These are phyloP conservation scores for Xiphophorus couchianus DNA, from an alignment of 2,113 vertebrate species.

Conservation along the genomic window DNA sequence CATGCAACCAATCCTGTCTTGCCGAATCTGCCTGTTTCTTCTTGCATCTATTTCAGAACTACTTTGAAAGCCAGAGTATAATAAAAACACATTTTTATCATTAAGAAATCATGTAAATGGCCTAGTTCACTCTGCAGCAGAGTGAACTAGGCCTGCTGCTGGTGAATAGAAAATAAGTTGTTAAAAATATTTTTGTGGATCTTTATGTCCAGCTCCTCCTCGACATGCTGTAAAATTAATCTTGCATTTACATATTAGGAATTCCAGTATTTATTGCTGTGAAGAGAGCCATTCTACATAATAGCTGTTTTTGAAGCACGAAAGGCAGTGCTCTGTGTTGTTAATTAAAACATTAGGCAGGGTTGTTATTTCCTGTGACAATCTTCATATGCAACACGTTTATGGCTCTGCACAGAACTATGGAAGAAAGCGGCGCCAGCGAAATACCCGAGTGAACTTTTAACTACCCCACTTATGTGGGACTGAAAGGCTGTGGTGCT, in stretches of 20 bases:
- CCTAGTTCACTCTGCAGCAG: not conserved
- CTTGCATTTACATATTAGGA: constrained; percentile 29
- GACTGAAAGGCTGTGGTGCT: constrained; percentile 32
- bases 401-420: constrained; percentile 4
- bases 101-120: not conserved
- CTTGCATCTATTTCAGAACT: no score
- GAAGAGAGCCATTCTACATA: constrained; percentile 4
- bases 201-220: constrained; percentile 41
- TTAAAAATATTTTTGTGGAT: not conserved
- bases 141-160: not conserved
- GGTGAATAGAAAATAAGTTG: constrained; percentile 16
- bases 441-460: constrained; percentile 14
- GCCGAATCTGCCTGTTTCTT: not conserved
- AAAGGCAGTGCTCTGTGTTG: not conserved
- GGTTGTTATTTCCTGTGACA: not conserved
- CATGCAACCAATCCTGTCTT: not conserved
- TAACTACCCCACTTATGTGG: constrained; percentile 39
- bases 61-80: no score
- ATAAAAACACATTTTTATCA: not conserved
- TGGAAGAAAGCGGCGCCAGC: constrained; percentile 22
- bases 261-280: constrained; percentile 30
- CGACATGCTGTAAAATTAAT: constrained; percentile 17
- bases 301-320: constrained; percentile 8
- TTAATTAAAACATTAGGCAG: not conserved
- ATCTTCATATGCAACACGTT: not conserved